Evolutionary conservation across 2,888 invertebrate genomes (phyloP).

Genomic region (Proisotoma minuta): DNA sequence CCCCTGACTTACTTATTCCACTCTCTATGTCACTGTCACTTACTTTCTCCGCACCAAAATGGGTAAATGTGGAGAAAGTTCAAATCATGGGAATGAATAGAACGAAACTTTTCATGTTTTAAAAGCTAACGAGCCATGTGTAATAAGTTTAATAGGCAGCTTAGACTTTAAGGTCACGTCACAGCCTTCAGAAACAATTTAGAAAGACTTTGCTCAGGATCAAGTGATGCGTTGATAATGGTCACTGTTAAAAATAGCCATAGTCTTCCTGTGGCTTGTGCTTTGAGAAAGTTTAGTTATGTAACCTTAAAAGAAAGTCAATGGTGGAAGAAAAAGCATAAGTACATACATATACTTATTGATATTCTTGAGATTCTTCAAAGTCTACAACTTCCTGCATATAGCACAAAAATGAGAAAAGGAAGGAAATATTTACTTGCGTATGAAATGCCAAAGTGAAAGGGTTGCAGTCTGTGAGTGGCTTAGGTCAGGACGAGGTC

Average conservation of each 20-base stretch:
- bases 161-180: not conserved
- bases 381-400: too few species aligned
- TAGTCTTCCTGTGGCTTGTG: not conserved
- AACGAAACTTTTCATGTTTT: not conserved
- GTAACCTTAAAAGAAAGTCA: too few species aligned
- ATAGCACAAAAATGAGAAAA: too few species aligned
- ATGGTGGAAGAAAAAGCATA: too few species aligned
- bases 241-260: not conserved
- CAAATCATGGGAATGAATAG: not conserved
- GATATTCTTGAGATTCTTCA: too few species aligned
- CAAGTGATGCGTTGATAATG: not conserved
- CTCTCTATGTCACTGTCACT: not conserved
- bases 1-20: too few species aligned
- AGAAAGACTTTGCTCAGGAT: not conserved
- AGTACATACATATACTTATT: too few species aligned
- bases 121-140: not conserved
- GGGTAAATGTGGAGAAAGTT: too few species aligned
- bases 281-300: too few species aligned
- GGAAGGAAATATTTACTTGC: too few species aligned
- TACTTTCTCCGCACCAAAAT: slow-evolving; percentile 1
- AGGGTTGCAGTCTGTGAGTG: not conserved
- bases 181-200: not conserved
- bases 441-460: too few species aligned
- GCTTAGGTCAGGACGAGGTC: not conserved
- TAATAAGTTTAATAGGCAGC: not conserved